Base-by-base conservation (phyloP, 2,113 vertebrate species). In the Xiphorhynchus elegans region DNA sequence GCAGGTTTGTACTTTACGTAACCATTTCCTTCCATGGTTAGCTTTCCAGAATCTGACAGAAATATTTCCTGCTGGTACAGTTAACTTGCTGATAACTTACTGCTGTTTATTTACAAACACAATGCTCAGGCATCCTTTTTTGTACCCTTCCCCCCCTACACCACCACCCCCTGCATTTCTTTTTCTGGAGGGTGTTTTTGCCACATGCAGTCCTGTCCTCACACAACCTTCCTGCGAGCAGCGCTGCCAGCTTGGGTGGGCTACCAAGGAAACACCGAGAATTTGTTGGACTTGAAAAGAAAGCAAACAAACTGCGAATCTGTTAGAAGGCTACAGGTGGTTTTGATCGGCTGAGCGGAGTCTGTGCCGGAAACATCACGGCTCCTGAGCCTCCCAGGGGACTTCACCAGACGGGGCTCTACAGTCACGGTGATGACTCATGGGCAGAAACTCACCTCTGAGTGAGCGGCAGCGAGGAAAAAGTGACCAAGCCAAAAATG, bases 21-120 rank as follows among this genome's bases (percentile, higher is more conserved):
- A 91, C 53, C 0, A 4, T 92, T 97, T 93, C 84, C 92, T 96
- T 62, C 46, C 21, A 31, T 35, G 37, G 42, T 52, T 86, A 39
- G 17, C 23, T 90, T 93, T 94, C 81, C 96, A 93, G 86, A 93
- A 84, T 86, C 59, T 5, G 1, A 81, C 64, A 86, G 69, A 74
- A 89, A 50, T 3, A 28, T 95, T 95, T 94, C 90, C 89, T 95
- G 86, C 92, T 89, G 88, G 90, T 81, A 60, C 4, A 4, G 64
- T 88, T 82, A 84, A 79, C n/a, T 87, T 83, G 56, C 67, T 86
- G 72, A 25, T 93, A 95, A 85, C 75, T 83, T 73, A 64, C 60
- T 84, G 80, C 44, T 94, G 37, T 91, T 84, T 94, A 87, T 93
- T 96, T 95, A 93, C 90, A 92, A 95, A 59, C 6, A 4, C 23